phyloP scores from a whole-genome alignment of 23 tunicate species.

The Pegea sp. region DNA sequence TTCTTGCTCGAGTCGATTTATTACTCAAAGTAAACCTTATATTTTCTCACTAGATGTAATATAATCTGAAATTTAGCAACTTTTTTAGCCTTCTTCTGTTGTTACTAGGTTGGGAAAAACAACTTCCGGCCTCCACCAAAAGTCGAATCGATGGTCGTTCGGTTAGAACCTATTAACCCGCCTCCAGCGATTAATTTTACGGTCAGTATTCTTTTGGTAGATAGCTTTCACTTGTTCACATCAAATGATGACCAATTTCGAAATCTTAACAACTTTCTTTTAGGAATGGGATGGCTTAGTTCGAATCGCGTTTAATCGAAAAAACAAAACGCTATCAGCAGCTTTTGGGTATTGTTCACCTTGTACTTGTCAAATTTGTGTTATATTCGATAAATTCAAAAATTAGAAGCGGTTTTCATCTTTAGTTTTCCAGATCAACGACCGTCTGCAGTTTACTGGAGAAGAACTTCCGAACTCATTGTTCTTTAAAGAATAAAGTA shows the following conservation, averaged over 20 bases:
- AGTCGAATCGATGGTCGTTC: conserved; percentile 93
- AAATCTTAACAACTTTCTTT: too few species aligned
- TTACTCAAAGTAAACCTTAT: conserved; percentile 34
- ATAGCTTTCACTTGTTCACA: too few species aligned
- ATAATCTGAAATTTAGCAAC: too few species aligned
- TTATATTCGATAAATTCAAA: too few species aligned
- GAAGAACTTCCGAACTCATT: conserved; percentile 70
- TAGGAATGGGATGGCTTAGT: conserved; percentile 90
- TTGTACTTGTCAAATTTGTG: neutral
- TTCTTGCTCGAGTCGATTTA: conserved; percentile 79
- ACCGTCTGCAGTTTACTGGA: conserved; percentile 55
- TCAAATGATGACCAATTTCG: too few species aligned
- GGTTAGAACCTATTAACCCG: conserved; percentile 91
- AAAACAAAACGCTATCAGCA: conserved; percentile 64
- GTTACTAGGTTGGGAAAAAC: conserved; percentile 53
- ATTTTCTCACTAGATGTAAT: too few species aligned
- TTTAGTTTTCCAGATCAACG: conserved; percentile 10
- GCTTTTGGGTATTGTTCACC: conserved; percentile 9
- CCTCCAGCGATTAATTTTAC: conserved; percentile 92
- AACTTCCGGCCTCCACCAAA: conserved; percentile 96
- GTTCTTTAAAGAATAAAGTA: conserved; percentile 38
- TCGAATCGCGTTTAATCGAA: conserved; percentile 61
- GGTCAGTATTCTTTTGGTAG: too few species aligned
- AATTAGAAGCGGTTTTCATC: neutral
- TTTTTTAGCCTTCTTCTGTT: neutral